Conservation (phyloP, 2,888 invertebrate species). For the Aelia acuminata region DNA sequence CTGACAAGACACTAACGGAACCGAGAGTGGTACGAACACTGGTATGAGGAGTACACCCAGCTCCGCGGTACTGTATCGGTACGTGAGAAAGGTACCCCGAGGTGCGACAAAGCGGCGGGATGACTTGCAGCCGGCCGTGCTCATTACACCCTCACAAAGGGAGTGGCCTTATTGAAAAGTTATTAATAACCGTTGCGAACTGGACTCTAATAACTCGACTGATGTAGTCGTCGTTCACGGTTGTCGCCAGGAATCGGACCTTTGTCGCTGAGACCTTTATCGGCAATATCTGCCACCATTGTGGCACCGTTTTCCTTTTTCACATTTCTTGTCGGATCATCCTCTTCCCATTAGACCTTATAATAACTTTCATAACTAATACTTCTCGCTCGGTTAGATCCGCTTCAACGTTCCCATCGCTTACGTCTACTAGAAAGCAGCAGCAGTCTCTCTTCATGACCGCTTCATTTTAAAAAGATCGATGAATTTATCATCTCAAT, state of each 20-base stretch:
- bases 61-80: constrained; percentile 27
- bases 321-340: constrained; percentile 50
- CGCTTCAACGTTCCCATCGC: constrained; percentile 25
- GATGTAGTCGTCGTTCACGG: constrained; percentile 48
- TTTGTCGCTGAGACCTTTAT: constrained; percentile 12
- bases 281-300: constrained; percentile 48
- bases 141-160: constrained; percentile 48
- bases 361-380: constrained; percentile 51
- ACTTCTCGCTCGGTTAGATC: constrained; percentile 32
- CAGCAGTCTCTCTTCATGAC: neutral
- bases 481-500: too few species aligned
- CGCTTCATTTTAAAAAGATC: too few species aligned
- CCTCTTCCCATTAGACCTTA: constrained; percentile 44
- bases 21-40: neutral
- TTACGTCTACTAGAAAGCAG: neutral
- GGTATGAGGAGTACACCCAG: neutral
- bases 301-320: constrained; percentile 41
- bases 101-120: constrained; percentile 15
- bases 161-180: constrained; percentile 40
- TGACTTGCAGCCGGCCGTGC: constrained; percentile 19
- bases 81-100: constrained; percentile 38
- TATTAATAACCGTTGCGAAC: constrained; percentile 48
- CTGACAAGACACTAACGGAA: neutral
- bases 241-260: constrained; percentile 34
- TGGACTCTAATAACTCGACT: constrained; percentile 34